phyloP scores from a whole-genome alignment of 2,797 vertebrate species.

The Cyclopterus lumpus region DNA sequence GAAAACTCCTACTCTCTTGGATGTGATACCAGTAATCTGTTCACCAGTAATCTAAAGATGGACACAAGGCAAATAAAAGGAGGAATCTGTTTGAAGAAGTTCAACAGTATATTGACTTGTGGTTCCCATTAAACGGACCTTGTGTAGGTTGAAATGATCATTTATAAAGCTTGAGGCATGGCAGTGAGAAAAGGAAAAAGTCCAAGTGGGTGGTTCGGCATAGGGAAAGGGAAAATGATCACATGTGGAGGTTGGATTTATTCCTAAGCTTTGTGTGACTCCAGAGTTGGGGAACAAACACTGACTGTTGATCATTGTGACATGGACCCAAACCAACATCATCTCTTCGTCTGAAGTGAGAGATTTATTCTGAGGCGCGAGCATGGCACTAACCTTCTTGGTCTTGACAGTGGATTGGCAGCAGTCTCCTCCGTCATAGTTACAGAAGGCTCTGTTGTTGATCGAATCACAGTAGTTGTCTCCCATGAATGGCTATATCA shows the following conservation, averaged over 20 bases:
- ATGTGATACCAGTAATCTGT: conserved; percentile 56
- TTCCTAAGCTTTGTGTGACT: conserved; percentile 28
- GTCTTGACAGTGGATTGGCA: conserved; percentile 97
- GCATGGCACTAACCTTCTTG: conserved; percentile 89
- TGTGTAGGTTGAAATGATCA: conserved; percentile 19
- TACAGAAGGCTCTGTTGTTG: conserved; percentile 99
- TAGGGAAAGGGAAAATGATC: neutral
- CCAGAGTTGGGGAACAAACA: conserved; percentile 26
- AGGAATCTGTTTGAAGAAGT: conserved; percentile 45
- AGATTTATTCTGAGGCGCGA: conserved; percentile 16
- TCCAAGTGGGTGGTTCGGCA: conserved; percentile 2
- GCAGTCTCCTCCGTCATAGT: conserved; percentile 98
- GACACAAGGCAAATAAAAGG: conserved; percentile 40
- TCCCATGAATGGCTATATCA: conserved; percentile 91
- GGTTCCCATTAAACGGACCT: conserved; percentile 34
- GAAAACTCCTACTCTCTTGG: conserved; percentile 57
- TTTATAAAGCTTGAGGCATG: conserved; percentile 23
- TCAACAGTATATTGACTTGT: conserved; percentile 32
- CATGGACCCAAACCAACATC: conserved; percentile 15
- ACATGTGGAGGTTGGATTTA: conserved; percentile 21
- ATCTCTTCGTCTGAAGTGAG: conserved; percentile 10
- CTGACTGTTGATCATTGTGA: conserved; percentile 29
- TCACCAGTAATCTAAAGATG: conserved; percentile 52
- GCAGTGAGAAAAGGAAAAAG: neutral
- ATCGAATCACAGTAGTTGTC: conserved; percentile 98